These are phyloP conservation scores for Pachycephala philippinensis DNA, from an alignment of 2,113 vertebrate genomes.

Conservation along the genomic window DNA sequence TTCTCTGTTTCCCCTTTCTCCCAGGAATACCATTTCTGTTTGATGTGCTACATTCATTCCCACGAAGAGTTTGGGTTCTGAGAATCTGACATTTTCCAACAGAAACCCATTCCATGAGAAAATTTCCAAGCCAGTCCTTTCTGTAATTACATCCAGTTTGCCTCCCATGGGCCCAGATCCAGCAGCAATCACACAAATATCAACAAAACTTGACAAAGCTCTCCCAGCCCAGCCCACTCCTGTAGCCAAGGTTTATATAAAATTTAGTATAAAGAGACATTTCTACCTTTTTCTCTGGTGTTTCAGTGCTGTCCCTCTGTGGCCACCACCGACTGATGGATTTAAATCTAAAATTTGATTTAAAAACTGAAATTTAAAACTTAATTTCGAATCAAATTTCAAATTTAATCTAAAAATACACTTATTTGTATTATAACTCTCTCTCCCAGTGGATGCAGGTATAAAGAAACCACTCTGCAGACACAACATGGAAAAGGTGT, in stretches of 20 bases:
- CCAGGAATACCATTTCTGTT: background rate
- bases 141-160: background rate
- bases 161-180: background rate
- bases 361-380: background rate
- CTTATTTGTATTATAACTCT: background rate
- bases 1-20: background rate
- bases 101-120: constrained; percentile 25
- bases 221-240: background rate
- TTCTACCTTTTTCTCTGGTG: background rate
- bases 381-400: background rate
- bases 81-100: background rate
- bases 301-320: background rate
- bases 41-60: background rate
- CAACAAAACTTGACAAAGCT: background rate
- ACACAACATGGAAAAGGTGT: background rate
- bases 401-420: background rate
- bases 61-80: background rate
- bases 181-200: background rate
- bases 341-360: background rate
- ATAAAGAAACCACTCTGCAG: background rate
- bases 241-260: background rate
- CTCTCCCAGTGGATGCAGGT: background rate
- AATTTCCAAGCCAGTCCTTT: background rate
- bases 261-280: background rate
- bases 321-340: background rate